Percentiles rank a stretch among this genome's conserved stretches.
These are phyloP conservation scores for Galleria mellonella DNA, from an alignment of 1,140 invertebrate genomes.

Conservation along the genomic window DNA sequence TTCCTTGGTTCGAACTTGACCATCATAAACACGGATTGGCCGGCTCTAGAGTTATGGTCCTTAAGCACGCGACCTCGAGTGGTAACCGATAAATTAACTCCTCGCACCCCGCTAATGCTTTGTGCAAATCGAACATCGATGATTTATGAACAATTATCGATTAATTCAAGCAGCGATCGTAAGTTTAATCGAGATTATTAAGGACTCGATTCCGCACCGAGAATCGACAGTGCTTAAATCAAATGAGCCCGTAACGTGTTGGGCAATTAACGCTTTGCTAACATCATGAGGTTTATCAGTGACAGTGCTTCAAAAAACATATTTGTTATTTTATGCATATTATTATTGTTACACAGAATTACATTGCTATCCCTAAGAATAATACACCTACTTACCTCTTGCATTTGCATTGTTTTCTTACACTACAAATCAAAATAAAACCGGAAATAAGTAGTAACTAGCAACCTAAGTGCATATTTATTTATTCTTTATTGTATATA, in stretches of 20 bases:
- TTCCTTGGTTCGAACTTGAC: constrained; percentile 15
- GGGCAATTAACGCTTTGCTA: constrained; percentile 28
- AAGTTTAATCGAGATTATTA: constrained; percentile 60
- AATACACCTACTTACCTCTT: no score
- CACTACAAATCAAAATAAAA: no score
- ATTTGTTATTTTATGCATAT: no score
- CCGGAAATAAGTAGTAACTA: no score
- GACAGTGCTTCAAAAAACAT: no score
- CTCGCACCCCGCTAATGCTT: constrained; percentile 62
- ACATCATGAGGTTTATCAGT: constrained; percentile 4
- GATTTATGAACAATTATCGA: constrained; percentile 73
- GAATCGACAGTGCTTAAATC: constrained; percentile 30
- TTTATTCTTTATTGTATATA: no score
- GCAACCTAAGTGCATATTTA: no score
- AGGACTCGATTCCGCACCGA: constrained; percentile 32
- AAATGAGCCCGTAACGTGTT: constrained; percentile 17
- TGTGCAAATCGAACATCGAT: constrained; percentile 64
- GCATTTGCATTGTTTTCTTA: no score
- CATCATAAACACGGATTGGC: constrained; percentile 56
- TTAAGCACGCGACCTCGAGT: constrained; percentile 54
- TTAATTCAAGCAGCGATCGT: constrained; percentile 72
- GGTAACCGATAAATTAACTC: constrained; percentile 55
- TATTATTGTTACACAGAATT: no score
- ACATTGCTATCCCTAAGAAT: no score
- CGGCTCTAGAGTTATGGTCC: constrained; percentile 43